These are phyloP conservation scores for Neotoxoptera formosana DNA, from an alignment of 1,140 invertebrate species.

Conservation along the genomic window DNA sequence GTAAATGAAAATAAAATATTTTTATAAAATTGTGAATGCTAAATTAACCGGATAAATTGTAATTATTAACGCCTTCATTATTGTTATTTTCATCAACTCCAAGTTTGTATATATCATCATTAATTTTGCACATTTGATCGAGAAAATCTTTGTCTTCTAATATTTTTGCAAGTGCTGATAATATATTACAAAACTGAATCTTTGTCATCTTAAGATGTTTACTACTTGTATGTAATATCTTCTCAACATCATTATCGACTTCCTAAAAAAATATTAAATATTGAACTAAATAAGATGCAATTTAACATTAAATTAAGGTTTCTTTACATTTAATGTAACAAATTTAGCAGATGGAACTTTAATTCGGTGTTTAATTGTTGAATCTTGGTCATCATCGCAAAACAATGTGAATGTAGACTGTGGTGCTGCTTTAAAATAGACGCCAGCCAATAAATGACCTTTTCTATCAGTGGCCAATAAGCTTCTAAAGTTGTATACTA, in stretches of 20 bases:
- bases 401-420: slow-evolving; percentile 52
- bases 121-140: slow-evolving; percentile 48
- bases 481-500: slow-evolving; percentile 86
- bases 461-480: slow-evolving; percentile 80
- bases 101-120: slow-evolving; percentile 50
- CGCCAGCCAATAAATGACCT: slow-evolving; percentile 79
- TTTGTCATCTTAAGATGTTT: slow-evolving; percentile 47
- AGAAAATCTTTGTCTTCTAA: slow-evolving; percentile 49
- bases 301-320: neutral
- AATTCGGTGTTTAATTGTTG: slow-evolving; percentile 45
- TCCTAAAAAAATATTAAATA: slow-evolving; percentile 29
- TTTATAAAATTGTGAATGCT: neutral
- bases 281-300: neutral
- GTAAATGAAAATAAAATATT: neutral
- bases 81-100: slow-evolving; percentile 56
- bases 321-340: slow-evolving; percentile 12
- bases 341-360: slow-evolving; percentile 45
- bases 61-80: slow-evolving; percentile 47
- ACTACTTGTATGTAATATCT: slow-evolving; percentile 33
- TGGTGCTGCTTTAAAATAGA: slow-evolving; percentile 73
- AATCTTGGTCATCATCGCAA: slow-evolving; percentile 42
- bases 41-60: slow-evolving; percentile 54
- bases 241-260: neutral
- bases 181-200: slow-evolving; percentile 8
- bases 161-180: slow-evolving; percentile 30